Percentiles rank a stretch among this genome's conserved stretches.
Evolutionary conservation across 2,113 vertebrate genomes (phyloP).

Genomic region (Anseranas semipalmata): DNA sequence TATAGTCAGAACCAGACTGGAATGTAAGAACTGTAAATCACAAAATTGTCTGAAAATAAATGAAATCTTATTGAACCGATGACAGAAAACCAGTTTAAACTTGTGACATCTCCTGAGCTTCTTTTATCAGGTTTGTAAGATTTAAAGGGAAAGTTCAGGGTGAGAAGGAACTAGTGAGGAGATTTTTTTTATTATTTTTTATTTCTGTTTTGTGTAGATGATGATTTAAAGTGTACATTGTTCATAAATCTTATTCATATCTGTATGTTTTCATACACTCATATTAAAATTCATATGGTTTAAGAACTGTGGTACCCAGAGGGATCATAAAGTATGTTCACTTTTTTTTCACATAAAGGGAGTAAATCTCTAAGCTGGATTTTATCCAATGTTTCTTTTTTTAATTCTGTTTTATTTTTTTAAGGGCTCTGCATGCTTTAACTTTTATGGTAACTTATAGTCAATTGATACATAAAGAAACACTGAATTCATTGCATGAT

Average conservation of each 20-base stretch:
- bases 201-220: neutral
- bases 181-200: neutral
- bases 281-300: constrained; percentile 17
- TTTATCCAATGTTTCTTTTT: neutral
- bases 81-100: constrained; percentile 21
- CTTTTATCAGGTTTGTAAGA: constrained; percentile 42
- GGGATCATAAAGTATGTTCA: constrained; percentile 16
- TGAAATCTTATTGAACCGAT: neutral
- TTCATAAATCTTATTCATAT: constrained; percentile 44
- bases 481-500: neutral
- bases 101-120: neutral
- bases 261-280: neutral
- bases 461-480: neutral
- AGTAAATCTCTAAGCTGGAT: constrained; percentile 41
- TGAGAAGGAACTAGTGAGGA: neutral
- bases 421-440: neutral
- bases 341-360: neutral
- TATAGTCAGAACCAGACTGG: constrained; percentile 42
- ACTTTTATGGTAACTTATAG: neutral
- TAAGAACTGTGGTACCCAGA: constrained; percentile 23
- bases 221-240: neutral
- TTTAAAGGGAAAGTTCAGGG: constrained; percentile 49
- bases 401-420: neutral
- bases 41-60: constrained; percentile 17
- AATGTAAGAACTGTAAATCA: constrained; percentile 58